Percentiles rank a stretch among this genome's conserved stretches.
Evolutionary conservation across 2,113 vertebrate genomes (phyloP).

Genomic region (Neolamprologus caudopunctatus): DNA sequence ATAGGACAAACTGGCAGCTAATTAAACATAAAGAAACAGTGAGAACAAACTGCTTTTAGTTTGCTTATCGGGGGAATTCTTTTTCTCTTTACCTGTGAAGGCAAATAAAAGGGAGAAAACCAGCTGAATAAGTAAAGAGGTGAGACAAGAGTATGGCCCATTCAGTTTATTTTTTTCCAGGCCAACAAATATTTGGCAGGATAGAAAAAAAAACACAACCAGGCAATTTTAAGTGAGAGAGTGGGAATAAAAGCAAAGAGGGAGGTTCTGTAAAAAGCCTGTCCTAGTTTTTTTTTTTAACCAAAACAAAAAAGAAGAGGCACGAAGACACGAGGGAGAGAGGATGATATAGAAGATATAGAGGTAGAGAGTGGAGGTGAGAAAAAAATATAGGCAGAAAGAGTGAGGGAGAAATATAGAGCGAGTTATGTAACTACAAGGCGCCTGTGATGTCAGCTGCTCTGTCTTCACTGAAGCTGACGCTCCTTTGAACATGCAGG

Average conservation of each 20-base stretch:
- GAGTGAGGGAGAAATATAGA: conserved; percentile 6
- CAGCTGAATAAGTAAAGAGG: background rate
- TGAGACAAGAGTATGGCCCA: background rate
- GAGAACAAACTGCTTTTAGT: background rate
- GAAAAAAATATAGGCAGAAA: background rate
- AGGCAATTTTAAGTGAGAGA: background rate
- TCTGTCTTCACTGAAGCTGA: conserved; percentile 27
- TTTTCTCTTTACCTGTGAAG: background rate
- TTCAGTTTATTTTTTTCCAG: background rate
- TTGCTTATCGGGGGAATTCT: background rate
- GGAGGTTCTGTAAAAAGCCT: conserved; percentile 1
- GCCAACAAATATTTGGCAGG: conserved; percentile 49
- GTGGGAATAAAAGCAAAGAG: conserved; percentile 28
- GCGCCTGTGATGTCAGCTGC: conserved; percentile 40
- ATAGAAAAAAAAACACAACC: background rate
- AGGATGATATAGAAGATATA: background rate
- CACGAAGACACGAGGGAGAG: background rate
- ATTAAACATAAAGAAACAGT: conserved; percentile 42
- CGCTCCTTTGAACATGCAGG: conserved; percentile 35
- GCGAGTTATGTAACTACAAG: conserved; percentile 46
- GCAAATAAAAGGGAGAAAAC: background rate
- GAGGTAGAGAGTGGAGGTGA: conserved; percentile 1
- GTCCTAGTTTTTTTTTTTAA: conserved; percentile 21
- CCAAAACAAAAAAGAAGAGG: conserved; percentile 23
- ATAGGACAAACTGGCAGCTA: background rate